These are phyloP conservation scores for Pipistrellus kuhlii DNA, from an alignment of 2,797 vertebrate genomes.

Conservation along the genomic window DNA sequence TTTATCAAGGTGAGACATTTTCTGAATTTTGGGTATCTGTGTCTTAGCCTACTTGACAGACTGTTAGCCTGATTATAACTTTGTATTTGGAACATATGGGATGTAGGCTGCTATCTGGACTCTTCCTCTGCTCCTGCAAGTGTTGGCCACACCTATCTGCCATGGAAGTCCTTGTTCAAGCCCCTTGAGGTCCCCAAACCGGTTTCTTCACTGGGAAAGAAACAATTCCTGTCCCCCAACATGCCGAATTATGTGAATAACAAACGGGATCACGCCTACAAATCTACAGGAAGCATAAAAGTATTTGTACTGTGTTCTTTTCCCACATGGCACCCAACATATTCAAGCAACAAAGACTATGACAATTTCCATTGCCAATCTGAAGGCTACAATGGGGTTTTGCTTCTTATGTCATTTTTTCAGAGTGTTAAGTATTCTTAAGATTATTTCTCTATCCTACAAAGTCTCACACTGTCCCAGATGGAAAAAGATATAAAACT, in stretches of 20 bases:
- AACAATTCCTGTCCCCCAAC: background rate
- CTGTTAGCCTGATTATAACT: background rate
- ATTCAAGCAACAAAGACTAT: background rate
- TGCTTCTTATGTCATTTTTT: background rate
- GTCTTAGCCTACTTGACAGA: background rate
- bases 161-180: background rate
- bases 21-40: background rate
- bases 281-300: background rate
- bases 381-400: background rate
- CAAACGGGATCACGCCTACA: background rate
- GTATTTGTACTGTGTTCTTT: background rate
- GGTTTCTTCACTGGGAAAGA: constrained; percentile 26
- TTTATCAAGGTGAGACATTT: background rate
- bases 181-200: background rate
- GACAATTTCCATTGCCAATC: background rate
- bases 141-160: background rate
- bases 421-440: background rate
- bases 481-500: background rate
- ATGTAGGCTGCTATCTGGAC: background rate
- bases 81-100: background rate
- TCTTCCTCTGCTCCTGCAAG: background rate
- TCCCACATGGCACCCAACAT: background rate
- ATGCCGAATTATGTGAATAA: background rate
- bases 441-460: constrained; percentile 21
- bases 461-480: constrained; percentile 23